These are phyloP conservation scores for Trichonephila clavata DNA, from an alignment of 1,140 invertebrate genomes.

Conservation along the genomic window DNA sequence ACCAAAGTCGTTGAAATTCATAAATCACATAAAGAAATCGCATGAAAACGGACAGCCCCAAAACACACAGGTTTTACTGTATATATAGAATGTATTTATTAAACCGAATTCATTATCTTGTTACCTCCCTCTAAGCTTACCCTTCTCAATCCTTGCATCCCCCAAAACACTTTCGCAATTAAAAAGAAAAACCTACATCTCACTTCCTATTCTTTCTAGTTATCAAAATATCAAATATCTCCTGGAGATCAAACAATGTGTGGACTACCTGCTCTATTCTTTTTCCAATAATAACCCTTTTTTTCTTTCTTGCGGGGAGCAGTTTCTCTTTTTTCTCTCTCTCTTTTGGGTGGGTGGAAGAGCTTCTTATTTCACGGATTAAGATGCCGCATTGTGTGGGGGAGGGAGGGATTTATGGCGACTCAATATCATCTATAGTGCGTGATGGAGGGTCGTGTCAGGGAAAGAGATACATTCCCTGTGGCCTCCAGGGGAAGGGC, in stretches of 20 bases:
- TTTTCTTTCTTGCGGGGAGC: neutral
- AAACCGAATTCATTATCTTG: no score
- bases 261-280: neutral
- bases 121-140: no score
- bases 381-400: slow-evolving; percentile 10
- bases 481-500: neutral
- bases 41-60: no score
- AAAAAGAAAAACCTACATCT: neutral
- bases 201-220: neutral
- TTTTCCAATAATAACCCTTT: slow-evolving; percentile 31
- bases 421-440: slow-evolving; percentile 72
- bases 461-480: slow-evolving; percentile 61
- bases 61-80: no score
- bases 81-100: no score
- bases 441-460: slow-evolving; percentile 73
- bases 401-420: slow-evolving; percentile 64
- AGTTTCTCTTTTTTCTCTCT: neutral
- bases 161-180: no score
- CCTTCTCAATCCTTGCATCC: no score
- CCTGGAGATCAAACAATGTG: neutral
- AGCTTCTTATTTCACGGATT: slow-evolving; percentile 58
- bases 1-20: no score
- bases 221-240: slow-evolving; percentile 6
- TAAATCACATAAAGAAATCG: no score
- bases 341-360: neutral